Conservation (phyloP, 2,113 vertebrate species). For the Eretmochelys imbricata region DNA sequence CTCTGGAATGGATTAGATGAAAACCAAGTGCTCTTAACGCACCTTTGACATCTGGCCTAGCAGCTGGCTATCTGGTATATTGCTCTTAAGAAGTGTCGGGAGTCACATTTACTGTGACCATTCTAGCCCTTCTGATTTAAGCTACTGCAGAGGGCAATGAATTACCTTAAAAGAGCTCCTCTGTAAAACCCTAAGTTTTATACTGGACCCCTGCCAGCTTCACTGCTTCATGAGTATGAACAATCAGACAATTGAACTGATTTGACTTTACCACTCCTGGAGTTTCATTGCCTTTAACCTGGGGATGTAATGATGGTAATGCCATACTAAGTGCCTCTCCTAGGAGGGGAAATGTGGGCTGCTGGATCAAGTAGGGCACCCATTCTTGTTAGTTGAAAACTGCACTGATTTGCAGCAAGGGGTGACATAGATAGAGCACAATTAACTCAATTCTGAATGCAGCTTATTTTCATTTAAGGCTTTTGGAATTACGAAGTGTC, state of each 20-base stretch:
- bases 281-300: conserved; percentile 86
- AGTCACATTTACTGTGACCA: conserved; percentile 79
- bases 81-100: conserved; percentile 80
- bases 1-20: conserved; percentile 78
- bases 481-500: conserved; percentile 57
- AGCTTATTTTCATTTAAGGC: conserved; percentile 67
- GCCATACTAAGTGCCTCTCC: conserved; percentile 80
- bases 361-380: conserved; percentile 80
- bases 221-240: conserved; percentile 80
- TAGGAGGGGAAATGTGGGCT: conserved; percentile 74
- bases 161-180: conserved; percentile 85
- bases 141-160: conserved; percentile 83
- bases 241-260: conserved; percentile 87
- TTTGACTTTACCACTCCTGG: conserved; percentile 85
- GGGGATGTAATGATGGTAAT: conserved; percentile 81
- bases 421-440: conserved; percentile 71
- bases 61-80: conserved; percentile 82
- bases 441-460: conserved; percentile 74
- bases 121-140: conserved; percentile 83
- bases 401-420: conserved; percentile 79
- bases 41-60: conserved; percentile 87
- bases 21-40: conserved; percentile 82
- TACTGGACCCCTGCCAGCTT: conserved; percentile 81
- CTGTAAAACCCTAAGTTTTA: conserved; percentile 81
- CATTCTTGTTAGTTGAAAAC: conserved; percentile 83